A percentile compares a stretch with the other conserved stretches of the same genome.
These are phyloP conservation scores for Maniola jurtina DNA, from an alignment of 1,140 invertebrate genomes.

Conservation along the genomic window DNA sequence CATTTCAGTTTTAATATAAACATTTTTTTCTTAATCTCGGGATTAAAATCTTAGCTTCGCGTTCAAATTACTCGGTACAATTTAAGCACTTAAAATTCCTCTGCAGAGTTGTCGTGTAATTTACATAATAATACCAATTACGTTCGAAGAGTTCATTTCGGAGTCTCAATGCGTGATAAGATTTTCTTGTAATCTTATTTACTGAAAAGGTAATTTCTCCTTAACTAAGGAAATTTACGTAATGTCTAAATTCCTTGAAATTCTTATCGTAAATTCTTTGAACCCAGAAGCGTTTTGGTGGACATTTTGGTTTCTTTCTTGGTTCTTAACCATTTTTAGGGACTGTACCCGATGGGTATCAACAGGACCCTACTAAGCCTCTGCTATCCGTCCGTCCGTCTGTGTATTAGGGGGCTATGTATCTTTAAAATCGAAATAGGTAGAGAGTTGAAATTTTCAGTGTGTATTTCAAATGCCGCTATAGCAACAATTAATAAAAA, in stretches of 20 bases:
- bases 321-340: background rate
- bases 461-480: no score
- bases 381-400: no score
- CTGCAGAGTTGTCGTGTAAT: constrained; percentile 30
- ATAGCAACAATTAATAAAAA: no score
- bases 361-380: no score
- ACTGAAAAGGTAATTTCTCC: constrained; percentile 6
- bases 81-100: constrained; percentile 29
- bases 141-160: constrained; percentile 31
- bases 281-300: background rate
- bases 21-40: background rate
- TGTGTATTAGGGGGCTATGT: no score
- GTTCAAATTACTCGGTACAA: constrained; percentile 30
- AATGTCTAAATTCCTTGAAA: background rate
- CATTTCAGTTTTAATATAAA: background rate
- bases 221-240: constrained; percentile 1
- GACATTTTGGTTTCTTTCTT: background rate
- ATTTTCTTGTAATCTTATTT: constrained; percentile 28
- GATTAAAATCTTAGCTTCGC: constrained; percentile 22
- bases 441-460: no score
- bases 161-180: constrained; percentile 30
- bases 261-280: background rate
- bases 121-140: constrained; percentile 38
- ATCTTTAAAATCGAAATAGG: no score
- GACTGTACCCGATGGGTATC: no score